A percentile compares a stretch with the other conserved stretches of the same genome.
These are phyloP conservation scores for Drosophila auraria DNA, from an alignment of 1,140 invertebrate species.

Conservation along the genomic window DNA sequence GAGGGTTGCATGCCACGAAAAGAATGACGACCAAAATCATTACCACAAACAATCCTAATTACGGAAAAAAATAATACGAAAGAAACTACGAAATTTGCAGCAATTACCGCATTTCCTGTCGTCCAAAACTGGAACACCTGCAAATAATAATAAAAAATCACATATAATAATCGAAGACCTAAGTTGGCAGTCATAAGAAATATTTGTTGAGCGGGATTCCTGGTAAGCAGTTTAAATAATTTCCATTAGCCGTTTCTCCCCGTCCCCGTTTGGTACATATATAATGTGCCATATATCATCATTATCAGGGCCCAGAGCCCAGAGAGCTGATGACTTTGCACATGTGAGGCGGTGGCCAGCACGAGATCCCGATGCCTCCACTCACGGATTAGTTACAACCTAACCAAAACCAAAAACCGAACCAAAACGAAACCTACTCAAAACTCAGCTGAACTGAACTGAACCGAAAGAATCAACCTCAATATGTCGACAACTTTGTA, in stretches of 20 bases:
- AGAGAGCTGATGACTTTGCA: conserved; percentile 79
- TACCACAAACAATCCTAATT: conserved; percentile 56
- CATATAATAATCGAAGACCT: conserved; percentile 53
- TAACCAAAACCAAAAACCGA: conserved; percentile 29
- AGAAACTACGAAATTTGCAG: conserved; percentile 57
- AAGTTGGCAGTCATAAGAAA: conserved; percentile 46
- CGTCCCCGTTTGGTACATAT: conserved; percentile 35
- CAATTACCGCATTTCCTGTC: conserved; percentile 72
- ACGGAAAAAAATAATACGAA: conserved; percentile 20
- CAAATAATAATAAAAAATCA: conserved; percentile 43
- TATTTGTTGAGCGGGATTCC: conserved; percentile 59
- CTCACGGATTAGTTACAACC: conserved; percentile 71
- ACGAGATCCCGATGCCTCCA: conserved; percentile 29
- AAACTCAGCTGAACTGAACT: neutral
- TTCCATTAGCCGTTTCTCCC: conserved; percentile 56
- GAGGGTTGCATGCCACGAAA: conserved; percentile 39
- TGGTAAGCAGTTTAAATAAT: conserved; percentile 72
- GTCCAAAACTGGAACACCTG: conserved; percentile 46
- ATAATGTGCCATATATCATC: conserved; percentile 79
- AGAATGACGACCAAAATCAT: conserved; percentile 42
- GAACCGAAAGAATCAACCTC: conserved; percentile 71
- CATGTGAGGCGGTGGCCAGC: conserved; percentile 70
- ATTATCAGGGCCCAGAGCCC: conserved; percentile 67
- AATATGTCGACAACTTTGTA: conserved; percentile 83
- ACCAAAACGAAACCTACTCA: conserved; percentile 24